A percentile compares a stretch with the other conserved stretches of the same genome.
These are phyloP conservation scores for Regulus satrapa DNA, from an alignment of 2,113 vertebrate species.

Conservation along the genomic window DNA sequence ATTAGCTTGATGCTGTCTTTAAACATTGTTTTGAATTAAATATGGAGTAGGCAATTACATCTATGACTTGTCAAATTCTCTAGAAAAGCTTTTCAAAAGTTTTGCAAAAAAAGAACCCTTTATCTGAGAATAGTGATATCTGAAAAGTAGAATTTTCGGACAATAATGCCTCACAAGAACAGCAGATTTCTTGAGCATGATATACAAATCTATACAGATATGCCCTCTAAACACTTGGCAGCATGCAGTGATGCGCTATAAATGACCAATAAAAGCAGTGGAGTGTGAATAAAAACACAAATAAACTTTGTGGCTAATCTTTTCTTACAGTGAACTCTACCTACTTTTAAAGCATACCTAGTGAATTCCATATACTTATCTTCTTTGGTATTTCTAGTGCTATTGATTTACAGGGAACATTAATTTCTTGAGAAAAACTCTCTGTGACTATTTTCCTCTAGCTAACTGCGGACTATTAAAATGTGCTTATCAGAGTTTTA, in stretches of 20 bases:
- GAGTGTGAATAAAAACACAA: neutral
- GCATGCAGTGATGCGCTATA: neutral
- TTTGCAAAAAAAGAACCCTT: neutral
- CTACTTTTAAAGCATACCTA: neutral
- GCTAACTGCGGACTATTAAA: neutral
- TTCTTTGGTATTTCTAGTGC: neutral
- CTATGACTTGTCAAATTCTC: neutral
- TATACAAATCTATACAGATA: neutral
- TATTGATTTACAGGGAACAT: neutral
- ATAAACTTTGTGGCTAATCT: neutral
- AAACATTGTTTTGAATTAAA: neutral
- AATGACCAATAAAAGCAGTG: neutral
- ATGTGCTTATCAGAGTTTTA: neutral
- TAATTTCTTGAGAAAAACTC: neutral
- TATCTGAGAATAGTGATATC: neutral
- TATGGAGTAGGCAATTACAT: rapidly evolving
- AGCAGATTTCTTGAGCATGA: neutral
- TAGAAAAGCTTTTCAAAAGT: neutral
- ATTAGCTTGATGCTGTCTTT: neutral
- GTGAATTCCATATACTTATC: neutral
- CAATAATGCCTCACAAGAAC: neutral
- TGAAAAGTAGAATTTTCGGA: neutral
- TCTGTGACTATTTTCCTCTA: neutral
- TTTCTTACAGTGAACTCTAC: neutral
- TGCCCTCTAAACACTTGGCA: neutral